phyloP scores from a whole-genome alignment of 2,888 invertebrate genomes.

The Catocala fraxini region DNA sequence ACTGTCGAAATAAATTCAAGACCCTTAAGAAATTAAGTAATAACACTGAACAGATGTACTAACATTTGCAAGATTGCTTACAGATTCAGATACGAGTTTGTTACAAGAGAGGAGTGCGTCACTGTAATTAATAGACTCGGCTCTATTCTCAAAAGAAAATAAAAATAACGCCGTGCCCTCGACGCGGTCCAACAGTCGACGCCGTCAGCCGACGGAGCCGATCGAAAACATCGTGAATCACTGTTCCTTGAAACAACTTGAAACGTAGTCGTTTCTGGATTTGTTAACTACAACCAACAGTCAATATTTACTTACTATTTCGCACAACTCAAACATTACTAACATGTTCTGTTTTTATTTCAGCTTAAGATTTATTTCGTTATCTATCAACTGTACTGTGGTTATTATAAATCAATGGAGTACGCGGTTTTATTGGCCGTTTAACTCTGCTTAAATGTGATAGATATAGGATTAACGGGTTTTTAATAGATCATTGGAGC shows the following conservation, averaged over 20 bases:
- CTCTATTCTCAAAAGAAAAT: slow-evolving; percentile 84
- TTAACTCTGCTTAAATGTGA: no score
- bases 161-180: slow-evolving; percentile 77
- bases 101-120: slow-evolving; percentile 71
- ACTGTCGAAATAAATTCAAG: slow-evolving; percentile 43
- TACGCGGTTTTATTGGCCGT: not conserved
- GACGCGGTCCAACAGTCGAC: slow-evolving; percentile 54
- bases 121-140: slow-evolving; percentile 82
- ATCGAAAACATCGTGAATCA: slow-evolving; percentile 80
- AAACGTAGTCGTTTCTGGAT: slow-evolving; percentile 63
- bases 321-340: slow-evolving; percentile 45
- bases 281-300: slow-evolving; percentile 58
- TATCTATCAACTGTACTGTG: slow-evolving; percentile 33
- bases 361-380: slow-evolving; percentile 41
- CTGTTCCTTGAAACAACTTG: slow-evolving; percentile 75
- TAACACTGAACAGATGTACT: slow-evolving; percentile 69
- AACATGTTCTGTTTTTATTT: slow-evolving; percentile 45
- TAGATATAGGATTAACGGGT: no score
- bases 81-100: slow-evolving; percentile 57
- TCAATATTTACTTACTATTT: slow-evolving; percentile 71
- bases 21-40: slow-evolving; percentile 48
- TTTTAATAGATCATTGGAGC: no score
- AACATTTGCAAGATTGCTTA: slow-evolving; percentile 59
- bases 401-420: slow-evolving; percentile 9
- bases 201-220: slow-evolving; percentile 31